Evolutionary conservation across 64 coral and sea anemone genomes (phyloP).

Genomic region (Exaiptasia diaphana): DNA sequence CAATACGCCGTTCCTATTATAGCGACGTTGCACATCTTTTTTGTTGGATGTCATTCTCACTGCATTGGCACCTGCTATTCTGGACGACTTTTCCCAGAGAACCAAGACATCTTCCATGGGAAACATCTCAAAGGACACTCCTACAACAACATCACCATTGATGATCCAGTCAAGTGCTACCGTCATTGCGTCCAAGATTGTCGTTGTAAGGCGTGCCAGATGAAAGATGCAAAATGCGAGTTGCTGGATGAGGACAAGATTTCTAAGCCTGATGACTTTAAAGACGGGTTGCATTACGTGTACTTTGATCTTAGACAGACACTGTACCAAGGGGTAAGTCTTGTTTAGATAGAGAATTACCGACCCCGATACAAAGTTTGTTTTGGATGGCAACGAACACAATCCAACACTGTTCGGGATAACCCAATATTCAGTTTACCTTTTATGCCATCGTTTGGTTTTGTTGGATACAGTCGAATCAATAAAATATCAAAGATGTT

Average conservation of each 20-base stretch:
- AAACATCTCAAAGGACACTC: neutral
- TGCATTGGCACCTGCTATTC: conserved; percentile 23
- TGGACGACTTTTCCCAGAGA: neutral
- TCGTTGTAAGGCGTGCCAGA: conserved; percentile 21
- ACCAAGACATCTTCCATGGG: neutral
- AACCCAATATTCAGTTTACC: too few relatives aligned
- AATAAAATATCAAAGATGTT: too few relatives aligned
- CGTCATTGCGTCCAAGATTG: neutral
- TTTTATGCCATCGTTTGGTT: too few relatives aligned
- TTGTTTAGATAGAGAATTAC: too few relatives aligned
- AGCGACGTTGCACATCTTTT: too few relatives aligned
- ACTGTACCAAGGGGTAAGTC: neutral
- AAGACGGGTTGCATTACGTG: neutral
- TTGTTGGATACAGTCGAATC: too few relatives aligned
- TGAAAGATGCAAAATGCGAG: neutral
- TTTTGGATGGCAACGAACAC: too few relatives aligned
- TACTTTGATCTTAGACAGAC: conserved; percentile 1
- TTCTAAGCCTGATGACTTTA: neutral
- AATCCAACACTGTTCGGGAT: too few relatives aligned
- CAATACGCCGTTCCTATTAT: too few relatives aligned
- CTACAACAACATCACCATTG: conserved; percentile 11
- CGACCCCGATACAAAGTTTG: too few relatives aligned
- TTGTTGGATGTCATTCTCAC: too few relatives aligned
- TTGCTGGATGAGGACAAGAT: conserved; percentile 27
- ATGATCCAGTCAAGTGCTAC: neutral